phyloP scores from a whole-genome alignment of 2,113 vertebrate genomes.

The Regulus satrapa region DNA sequence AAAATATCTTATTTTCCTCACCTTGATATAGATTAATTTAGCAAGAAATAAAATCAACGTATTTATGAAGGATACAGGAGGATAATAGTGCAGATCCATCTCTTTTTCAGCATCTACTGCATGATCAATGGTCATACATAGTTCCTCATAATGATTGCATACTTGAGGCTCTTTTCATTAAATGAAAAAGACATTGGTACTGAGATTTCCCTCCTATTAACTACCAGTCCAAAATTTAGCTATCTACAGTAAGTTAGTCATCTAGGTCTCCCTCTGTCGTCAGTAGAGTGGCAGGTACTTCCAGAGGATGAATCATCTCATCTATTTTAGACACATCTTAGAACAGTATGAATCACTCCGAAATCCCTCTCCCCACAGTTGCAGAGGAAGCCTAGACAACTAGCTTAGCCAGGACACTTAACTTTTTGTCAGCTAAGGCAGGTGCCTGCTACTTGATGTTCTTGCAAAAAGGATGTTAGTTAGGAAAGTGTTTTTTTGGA shows the following conservation, averaged over 20 bases:
- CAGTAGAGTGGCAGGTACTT: conserved; percentile 52
- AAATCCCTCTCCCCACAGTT: conserved; percentile 3
- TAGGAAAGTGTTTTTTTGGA: neutral
- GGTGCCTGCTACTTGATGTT: neutral
- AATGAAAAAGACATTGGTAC: neutral
- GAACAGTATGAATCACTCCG: conserved; percentile 36
- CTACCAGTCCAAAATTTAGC: neutral
- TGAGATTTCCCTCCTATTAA: neutral
- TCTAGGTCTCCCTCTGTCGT: conserved; percentile 51
- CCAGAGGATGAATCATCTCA: conserved; percentile 33
- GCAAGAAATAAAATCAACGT: neutral
- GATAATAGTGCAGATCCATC: neutral
- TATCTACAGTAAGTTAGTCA: conserved; percentile 41
- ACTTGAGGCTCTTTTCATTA: neutral
- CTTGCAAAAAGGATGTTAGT: neutral
- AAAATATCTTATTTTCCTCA: neutral
- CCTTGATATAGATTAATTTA: neutral
- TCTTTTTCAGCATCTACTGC: neutral
- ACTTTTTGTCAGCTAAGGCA: neutral
- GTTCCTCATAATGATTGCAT: neutral
- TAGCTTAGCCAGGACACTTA: neutral
- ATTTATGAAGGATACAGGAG: neutral
- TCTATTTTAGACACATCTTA: conserved; percentile 51
- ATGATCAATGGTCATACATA: neutral
- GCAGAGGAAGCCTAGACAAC: neutral